Percentiles rank a stretch among this genome's conserved stretches.
These are phyloP conservation scores for Sinotaia quadrata DNA, from an alignment of 2,888 invertebrate species.

Conservation along the genomic window DNA sequence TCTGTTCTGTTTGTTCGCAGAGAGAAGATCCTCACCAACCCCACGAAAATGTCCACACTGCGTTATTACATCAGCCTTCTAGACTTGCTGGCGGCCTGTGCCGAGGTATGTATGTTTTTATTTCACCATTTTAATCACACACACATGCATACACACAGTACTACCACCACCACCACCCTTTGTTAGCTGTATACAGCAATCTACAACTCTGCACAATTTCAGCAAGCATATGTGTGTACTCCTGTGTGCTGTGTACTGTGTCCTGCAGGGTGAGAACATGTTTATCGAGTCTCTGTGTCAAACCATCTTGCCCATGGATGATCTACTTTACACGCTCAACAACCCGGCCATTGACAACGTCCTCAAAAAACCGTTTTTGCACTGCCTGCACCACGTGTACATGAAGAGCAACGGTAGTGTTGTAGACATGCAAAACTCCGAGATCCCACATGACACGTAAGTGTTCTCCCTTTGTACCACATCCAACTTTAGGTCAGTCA, in stretches of 20 bases:
- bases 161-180: not conserved
- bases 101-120: constrained; percentile 59
- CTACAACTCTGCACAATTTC: not conserved
- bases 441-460: constrained; percentile 70
- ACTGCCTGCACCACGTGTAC: constrained; percentile 70
- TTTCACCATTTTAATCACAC: not conserved
- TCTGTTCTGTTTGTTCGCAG: constrained; percentile 40
- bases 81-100: constrained; percentile 70
- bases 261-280: constrained; percentile 70
- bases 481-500: not conserved
- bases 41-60: constrained; percentile 52
- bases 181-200: not conserved
- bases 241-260: not conserved
- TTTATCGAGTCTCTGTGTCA: constrained; percentile 72
- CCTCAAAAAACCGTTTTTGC: constrained; percentile 68
- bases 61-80: constrained; percentile 68
- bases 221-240: not conserved
- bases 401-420: constrained; percentile 64
- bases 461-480: too few relatives aligned
- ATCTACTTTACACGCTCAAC: constrained; percentile 68
- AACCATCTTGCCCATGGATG: constrained; percentile 70
- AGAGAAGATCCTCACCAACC: constrained; percentile 60
- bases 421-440: constrained; percentile 67
- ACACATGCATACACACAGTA: not conserved
- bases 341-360: constrained; percentile 64